Conservation (phyloP, 2,797 vertebrate species). For the Emydoidea blandingii region DNA sequence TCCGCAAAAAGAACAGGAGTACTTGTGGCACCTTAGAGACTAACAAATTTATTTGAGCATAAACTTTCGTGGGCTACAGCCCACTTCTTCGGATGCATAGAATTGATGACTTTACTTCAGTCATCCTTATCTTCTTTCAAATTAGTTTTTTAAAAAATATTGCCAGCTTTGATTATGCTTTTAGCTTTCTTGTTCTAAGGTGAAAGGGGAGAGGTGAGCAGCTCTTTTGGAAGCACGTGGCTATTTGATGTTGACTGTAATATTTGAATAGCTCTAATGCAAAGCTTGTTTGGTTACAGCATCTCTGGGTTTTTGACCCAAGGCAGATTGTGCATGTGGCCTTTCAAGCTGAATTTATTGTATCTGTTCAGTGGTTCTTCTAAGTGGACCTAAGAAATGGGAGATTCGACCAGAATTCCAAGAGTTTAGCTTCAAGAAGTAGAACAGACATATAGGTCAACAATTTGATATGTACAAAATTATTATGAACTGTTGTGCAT, state of each 20-base stretch:
- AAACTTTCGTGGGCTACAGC: too few species aligned
- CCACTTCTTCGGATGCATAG: too few species aligned
- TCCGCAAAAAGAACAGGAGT: too few species aligned
- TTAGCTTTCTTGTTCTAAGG: constrained; percentile 10
- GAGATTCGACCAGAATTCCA: constrained; percentile 60
- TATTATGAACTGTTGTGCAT: not conserved
- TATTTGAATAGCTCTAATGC: constrained; percentile 53
- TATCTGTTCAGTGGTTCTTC: constrained; percentile 69
- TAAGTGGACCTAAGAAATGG: constrained; percentile 65
- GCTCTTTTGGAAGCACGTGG: constrained; percentile 24
- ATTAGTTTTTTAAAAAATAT: not conserved
- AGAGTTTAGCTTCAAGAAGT: constrained; percentile 64
- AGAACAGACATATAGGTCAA: constrained; percentile 27
- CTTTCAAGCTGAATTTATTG: constrained; percentile 79
- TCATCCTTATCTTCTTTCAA: constrained; percentile 5
- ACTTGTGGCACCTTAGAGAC: too few species aligned
- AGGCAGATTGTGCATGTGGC: constrained; percentile 74
- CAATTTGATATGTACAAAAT: not conserved
- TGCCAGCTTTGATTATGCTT: constrained; percentile 26
- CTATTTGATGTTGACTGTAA: constrained; percentile 53
- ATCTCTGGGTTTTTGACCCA: constrained; percentile 71
- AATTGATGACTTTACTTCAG: not conserved
- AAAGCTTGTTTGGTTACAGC: constrained; percentile 59
- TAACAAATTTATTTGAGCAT: too few species aligned
- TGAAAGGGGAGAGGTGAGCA: not conserved